Percentiles rank a stretch among this genome's conserved stretches.
phyloP scores from a whole-genome alignment of 2,797 vertebrate genomes.

The Spea hammondii region DNA sequence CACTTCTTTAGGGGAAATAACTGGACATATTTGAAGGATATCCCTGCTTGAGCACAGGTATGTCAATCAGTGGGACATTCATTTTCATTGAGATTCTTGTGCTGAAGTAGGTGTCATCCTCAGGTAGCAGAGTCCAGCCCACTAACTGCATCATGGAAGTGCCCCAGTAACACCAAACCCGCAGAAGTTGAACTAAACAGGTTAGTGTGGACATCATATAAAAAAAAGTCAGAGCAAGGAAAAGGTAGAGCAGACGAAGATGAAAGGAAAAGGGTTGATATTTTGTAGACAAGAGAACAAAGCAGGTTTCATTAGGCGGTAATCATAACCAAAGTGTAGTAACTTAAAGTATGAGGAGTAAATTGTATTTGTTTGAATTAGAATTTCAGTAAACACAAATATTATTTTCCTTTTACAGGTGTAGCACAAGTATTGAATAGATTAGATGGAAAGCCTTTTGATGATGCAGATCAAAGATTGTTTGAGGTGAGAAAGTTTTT shows the following conservation, averaged over 20 bases:
- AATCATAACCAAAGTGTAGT: background rate
- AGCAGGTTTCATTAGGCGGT: too few relatives aligned
- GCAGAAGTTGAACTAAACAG: background rate
- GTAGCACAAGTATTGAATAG: conserved; percentile 96
- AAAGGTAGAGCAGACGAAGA: background rate
- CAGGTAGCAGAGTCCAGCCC: background rate
- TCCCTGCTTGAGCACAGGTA: conserved; percentile 9
- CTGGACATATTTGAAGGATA: conserved; percentile 2
- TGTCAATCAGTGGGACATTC: conserved; percentile 4
- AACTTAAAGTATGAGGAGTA: background rate
- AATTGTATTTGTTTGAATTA: background rate
- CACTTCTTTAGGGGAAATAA: background rate
- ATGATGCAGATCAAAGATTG: conserved; percentile 93
- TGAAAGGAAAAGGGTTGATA: background rate
- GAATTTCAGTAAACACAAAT: background rate
- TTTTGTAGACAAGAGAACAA: too few relatives aligned
- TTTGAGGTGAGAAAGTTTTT: conserved; percentile 82
- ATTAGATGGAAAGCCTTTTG: conserved; percentile 93
- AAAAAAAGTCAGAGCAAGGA: background rate
- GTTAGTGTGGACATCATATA: background rate
- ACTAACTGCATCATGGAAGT: background rate
- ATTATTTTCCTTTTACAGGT: conserved; percentile 67
- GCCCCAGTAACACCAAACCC: background rate
- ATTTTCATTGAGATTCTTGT: conserved; percentile 22
- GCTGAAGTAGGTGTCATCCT: conserved; percentile 11